phyloP scores from a whole-genome alignment of 2,888 invertebrate genomes.

The Dicyrtomina minuta region DNA sequence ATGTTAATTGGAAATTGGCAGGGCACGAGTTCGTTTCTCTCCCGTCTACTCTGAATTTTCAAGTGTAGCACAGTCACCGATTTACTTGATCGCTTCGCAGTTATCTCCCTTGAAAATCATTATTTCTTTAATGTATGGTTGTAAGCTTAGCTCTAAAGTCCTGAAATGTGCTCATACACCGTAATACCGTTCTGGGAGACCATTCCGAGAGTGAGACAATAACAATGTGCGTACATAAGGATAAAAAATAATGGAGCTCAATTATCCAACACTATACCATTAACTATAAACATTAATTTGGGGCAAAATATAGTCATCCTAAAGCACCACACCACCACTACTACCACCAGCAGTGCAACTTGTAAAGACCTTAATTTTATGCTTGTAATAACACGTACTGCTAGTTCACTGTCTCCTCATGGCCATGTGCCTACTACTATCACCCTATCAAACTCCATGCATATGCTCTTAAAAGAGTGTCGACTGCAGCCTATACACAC shows the following conservation, averaged over 20 bases:
- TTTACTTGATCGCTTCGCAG: background rate
- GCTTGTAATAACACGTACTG: too few relatives aligned
- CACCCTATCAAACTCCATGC: too few relatives aligned
- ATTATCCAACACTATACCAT: conserved; percentile 8
- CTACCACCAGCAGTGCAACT: too few relatives aligned
- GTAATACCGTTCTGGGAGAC: too few relatives aligned
- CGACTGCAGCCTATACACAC: too few relatives aligned
- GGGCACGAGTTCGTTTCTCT: conserved; percentile 19
- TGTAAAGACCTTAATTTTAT: too few relatives aligned
- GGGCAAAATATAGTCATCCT: background rate
- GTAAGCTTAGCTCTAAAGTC: background rate
- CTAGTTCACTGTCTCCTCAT: too few relatives aligned
- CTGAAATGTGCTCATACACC: too few relatives aligned
- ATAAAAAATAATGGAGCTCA: background rate
- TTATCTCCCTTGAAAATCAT: background rate
- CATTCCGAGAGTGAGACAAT: too few relatives aligned
- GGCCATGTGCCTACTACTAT: too few relatives aligned
- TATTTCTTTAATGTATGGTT: background rate
- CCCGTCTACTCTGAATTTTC: background rate
- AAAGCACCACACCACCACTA: too few relatives aligned
- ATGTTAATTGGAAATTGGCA: conserved; percentile 20
- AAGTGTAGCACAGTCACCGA: background rate
- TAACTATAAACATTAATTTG: conserved; percentile 14
- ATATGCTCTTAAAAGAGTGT: too few relatives aligned
- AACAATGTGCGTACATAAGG: background rate